A percentile compares a stretch with the other conserved stretches of the same genome.
These are phyloP conservation scores for Odontesthes bonariensis DNA, from an alignment of 2,113 vertebrate genomes.

Conservation along the genomic window DNA sequence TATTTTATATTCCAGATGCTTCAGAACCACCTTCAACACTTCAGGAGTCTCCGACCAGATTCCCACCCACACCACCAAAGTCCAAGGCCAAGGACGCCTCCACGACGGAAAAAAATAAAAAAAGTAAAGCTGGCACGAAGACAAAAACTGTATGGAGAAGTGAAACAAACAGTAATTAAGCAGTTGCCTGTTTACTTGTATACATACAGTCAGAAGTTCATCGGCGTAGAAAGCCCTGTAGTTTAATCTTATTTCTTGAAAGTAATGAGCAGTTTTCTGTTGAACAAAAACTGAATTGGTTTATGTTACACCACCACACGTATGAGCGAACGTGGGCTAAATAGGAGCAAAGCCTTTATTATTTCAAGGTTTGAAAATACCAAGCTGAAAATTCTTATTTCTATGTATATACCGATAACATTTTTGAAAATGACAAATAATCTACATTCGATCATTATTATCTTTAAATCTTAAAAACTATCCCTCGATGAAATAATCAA, in stretches of 20 bases:
- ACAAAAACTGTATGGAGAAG: not conserved
- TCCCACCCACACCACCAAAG: conserved; percentile 87
- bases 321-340: too few relatives aligned
- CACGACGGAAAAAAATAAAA: conserved; percentile 48
- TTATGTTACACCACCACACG: too few relatives aligned
- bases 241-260: not conserved
- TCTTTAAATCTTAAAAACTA: too few relatives aligned
- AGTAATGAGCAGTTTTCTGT: not conserved
- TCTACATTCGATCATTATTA: too few relatives aligned
- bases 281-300: too few relatives aligned
- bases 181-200: not conserved
- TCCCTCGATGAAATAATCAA: too few relatives aligned
- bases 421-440: too few relatives aligned
- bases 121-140: conserved; percentile 43
- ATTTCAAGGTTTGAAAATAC: too few relatives aligned
- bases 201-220: not conserved
- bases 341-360: too few relatives aligned
- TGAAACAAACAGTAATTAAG: not conserved
- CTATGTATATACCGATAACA: too few relatives aligned
- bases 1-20: conserved; percentile 83
- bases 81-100: conserved; percentile 87
- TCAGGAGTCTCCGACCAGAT: conserved; percentile 88
- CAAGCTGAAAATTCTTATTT: too few relatives aligned
- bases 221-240: not conserved
- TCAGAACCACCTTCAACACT: conserved; percentile 84